Evolutionary conservation across 2,797 vertebrate genomes (phyloP).

Genomic region (Lacerta agilis): DNA sequence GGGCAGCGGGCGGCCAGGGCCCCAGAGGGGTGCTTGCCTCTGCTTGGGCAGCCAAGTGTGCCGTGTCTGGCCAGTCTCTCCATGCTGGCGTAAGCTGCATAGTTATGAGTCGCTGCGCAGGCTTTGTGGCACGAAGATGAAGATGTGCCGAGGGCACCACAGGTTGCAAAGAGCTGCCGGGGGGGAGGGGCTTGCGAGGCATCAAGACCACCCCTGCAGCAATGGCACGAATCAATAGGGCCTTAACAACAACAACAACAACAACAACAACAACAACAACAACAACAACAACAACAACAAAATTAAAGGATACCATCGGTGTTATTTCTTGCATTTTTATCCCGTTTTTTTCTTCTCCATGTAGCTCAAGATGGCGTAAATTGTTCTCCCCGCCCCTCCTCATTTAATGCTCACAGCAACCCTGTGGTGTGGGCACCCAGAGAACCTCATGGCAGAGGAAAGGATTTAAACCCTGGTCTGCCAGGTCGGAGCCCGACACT

Average conservation of each 20-base stretch:
- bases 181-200: background rate
- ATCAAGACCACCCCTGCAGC: background rate
- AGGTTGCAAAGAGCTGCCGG: background rate
- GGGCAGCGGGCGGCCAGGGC: constrained; percentile 18
- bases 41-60: constrained; percentile 39
- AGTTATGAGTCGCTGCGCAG: constrained; percentile 15
- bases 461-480: too few species aligned
- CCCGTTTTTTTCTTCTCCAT: too few species aligned
- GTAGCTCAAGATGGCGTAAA: too few species aligned
- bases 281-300: too few species aligned
- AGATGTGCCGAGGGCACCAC: background rate
- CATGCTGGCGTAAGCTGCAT: background rate
- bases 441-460: too few species aligned
- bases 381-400: too few species aligned
- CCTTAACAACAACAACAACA: background rate
- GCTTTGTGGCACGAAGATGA: background rate
- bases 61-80: background rate
- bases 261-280: too few species aligned
- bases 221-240: background rate
- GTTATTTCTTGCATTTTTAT: too few species aligned
- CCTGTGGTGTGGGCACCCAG: too few species aligned
- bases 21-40: background rate
- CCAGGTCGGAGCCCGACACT: too few species aligned
- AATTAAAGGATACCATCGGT: too few species aligned
- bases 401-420: too few species aligned